Evolutionary conservation across 1,140 invertebrate genomes (phyloP).

Genomic region (Ceratosolen solmsi): DNA sequence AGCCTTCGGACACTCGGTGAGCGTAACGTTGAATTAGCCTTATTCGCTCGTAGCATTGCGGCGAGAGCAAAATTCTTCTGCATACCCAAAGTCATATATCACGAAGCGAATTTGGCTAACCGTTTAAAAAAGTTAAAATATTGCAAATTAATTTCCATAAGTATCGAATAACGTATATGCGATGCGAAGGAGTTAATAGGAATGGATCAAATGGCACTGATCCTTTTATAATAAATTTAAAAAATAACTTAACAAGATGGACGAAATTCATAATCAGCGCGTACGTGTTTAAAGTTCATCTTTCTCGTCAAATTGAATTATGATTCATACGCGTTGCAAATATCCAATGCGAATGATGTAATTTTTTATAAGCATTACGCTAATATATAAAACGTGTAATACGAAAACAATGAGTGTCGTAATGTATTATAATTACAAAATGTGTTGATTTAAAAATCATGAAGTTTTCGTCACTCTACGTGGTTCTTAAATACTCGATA

Average conservation of each 20-base stretch:
- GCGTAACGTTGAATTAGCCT: neutral
- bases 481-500: too few relatives aligned
- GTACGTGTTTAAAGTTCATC: neutral
- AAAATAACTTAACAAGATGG: neutral
- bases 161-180: neutral
- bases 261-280: neutral
- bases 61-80: neutral
- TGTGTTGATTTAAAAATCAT: too few relatives aligned
- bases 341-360: neutral
- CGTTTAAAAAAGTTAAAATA: neutral
- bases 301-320: neutral
- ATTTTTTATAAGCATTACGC: neutral
- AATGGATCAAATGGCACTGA: neutral
- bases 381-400: neutral
- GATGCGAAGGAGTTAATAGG: neutral
- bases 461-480: too few relatives aligned
- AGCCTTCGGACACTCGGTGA: neutral
- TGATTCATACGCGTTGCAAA: neutral
- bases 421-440: too few relatives aligned
- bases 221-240: neutral
- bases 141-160: neutral
- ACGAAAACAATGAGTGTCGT: too few relatives aligned
- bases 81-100: neutral
- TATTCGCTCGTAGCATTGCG: neutral
- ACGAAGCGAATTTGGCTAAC: neutral